Evolutionary conservation across 2,113 vertebrate genomes (phyloP), one percentile per base, ranked within the genome.

Genomic region (Tragelaphus imberbis): DNA sequence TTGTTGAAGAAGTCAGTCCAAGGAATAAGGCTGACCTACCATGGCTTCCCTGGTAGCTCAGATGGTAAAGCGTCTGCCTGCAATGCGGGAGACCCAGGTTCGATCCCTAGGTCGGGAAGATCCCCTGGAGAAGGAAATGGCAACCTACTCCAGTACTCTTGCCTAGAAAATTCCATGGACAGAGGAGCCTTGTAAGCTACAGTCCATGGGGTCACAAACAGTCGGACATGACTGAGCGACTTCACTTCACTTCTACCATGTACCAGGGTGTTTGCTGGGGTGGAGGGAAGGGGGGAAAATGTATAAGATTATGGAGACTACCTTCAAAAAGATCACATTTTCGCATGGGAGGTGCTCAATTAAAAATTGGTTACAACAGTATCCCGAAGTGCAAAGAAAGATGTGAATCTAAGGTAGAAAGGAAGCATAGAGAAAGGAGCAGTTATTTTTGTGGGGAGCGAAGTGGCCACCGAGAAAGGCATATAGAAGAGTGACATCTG

Each of bases 381-480:
- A 21, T 75, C 21, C 68, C 86, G 3, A 47, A 82, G 13, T 93
- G 36, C 90, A 90, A 59, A 94, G 80, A 94, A 81, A 86, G 36
- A 51, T 61, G n/a, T 58, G 77, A 80, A 56, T 81, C 12, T 82
- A 80, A 84, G 86, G 40, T 79, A 65, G 71, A 81, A 55, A 40
- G 40, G 40, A 59, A 55, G 25, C 21, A 65, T 28, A 47, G 56
- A n/a, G 33, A 84, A 53, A 17, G 44, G 16, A 97, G 84, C 75
- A 84, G 23, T 63, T 94, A 79, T 17, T 7, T 25, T 58, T 91
- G 36, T 40, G 44, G 16, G 28, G 47, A 94, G 40, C 6, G 0
- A 80, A 28, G 16, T 94, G 36, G 68, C 58, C 85, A 33, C 84
- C n/a, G 49, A 91, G 36, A 88, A 88, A 65, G 68, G 19, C 23